These are phyloP conservation scores for Sebastes kiyomatsui DNA, from an alignment of 2,797 vertebrate species.

Conservation along the genomic window DNA sequence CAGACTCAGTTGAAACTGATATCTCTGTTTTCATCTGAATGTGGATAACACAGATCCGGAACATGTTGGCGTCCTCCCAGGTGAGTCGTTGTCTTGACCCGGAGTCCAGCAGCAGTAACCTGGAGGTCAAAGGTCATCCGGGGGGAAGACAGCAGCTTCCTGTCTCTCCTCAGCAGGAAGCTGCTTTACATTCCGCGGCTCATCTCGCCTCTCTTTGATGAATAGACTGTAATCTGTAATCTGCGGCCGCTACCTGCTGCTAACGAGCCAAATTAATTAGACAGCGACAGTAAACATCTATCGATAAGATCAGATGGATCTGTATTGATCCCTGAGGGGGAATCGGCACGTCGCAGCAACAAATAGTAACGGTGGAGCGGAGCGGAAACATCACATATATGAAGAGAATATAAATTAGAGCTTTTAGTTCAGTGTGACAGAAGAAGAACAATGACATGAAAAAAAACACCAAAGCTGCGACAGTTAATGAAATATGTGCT, in stretches of 20 bases:
- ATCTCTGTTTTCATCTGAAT: not conserved
- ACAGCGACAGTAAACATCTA: conserved; percentile 62
- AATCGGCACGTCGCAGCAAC: conserved; percentile 7
- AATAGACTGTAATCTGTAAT: conserved; percentile 64
- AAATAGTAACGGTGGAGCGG: conserved; percentile 4
- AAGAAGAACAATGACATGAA: conserved; percentile 25
- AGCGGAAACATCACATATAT: not conserved
- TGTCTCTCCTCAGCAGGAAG: not conserved
- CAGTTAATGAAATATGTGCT: conserved; percentile 42
- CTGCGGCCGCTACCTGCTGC: conserved; percentile 53
- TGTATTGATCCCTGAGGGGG: conserved; percentile 63
- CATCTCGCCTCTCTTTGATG: conserved; percentile 18
- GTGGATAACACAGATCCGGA: not conserved
- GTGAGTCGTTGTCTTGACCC: not conserved
- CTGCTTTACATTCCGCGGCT: conserved; percentile 34
- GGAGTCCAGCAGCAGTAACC: not conserved
- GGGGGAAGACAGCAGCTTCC: not conserved
- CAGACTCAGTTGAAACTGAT: not conserved
- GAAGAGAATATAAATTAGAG: conserved; percentile 31
- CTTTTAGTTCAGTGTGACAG: conserved; percentile 14
- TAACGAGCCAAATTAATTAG: conserved; percentile 73
- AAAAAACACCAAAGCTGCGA: conserved; percentile 40
- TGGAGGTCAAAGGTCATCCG: conserved; percentile 22
- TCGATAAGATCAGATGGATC: conserved; percentile 69
- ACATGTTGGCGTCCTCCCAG: not conserved